These are phyloP conservation scores for Epinotia demarniana DNA, from an alignment of 2,888 invertebrate species.

Conservation along the genomic window DNA sequence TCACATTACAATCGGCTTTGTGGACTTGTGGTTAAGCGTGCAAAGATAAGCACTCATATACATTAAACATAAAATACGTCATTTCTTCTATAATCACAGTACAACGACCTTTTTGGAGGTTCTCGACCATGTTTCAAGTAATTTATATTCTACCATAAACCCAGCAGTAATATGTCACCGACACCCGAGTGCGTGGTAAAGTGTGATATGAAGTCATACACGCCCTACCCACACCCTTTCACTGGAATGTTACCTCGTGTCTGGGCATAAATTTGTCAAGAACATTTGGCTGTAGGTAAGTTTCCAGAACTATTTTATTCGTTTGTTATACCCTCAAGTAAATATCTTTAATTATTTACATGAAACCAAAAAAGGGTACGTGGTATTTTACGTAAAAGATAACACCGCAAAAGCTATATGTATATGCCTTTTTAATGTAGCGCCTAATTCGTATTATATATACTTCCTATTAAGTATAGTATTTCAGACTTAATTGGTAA, in stretches of 20 bases:
- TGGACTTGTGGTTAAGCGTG: too few species aligned
- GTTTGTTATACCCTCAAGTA: neutral
- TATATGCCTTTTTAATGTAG: too few species aligned
- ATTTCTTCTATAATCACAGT: neutral
- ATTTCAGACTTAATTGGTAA: too few species aligned
- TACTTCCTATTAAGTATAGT: too few species aligned
- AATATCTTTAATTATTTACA: neutral
- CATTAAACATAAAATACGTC: neutral
- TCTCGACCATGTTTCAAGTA: conserved; percentile 17
- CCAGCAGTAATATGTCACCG: conserved; percentile 39
- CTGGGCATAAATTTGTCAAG: conserved; percentile 25
- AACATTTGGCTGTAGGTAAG: conserved; percentile 1
- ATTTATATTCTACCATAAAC: conserved; percentile 34
- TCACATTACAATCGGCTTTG: too few species aligned
- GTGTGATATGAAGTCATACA: conserved; percentile 46
- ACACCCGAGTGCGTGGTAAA: conserved; percentile 45
- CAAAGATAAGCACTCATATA: neutral
- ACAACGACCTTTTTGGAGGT: neutral
- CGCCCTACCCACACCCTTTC: conserved; percentile 45
- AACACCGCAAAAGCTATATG: too few species aligned
- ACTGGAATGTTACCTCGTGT: conserved; percentile 36
- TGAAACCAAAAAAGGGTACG: neutral
- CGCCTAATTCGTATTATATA: too few species aligned
- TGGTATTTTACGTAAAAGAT: neutral
- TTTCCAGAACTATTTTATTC: neutral